phyloP scores from a whole-genome alignment of 2,113 vertebrate genomes.

The Columba janthina region DNA sequence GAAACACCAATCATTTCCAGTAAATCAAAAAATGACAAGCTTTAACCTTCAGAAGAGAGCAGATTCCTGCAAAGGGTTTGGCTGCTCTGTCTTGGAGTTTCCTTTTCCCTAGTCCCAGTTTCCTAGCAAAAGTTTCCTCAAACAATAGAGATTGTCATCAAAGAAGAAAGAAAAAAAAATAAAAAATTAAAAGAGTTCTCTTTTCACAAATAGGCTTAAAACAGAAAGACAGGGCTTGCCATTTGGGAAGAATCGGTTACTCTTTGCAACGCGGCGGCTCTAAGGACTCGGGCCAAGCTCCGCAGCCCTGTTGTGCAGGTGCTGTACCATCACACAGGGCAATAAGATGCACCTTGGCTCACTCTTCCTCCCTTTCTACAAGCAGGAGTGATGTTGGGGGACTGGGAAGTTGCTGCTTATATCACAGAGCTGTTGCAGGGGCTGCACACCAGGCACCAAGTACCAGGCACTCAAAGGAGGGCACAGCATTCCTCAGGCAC shows the following conservation, averaged over 20 bases:
- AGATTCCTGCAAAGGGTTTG: slow-evolving; percentile 63
- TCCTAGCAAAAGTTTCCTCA: slow-evolving; percentile 39
- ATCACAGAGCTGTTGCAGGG: neutral
- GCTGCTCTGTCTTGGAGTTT: slow-evolving; percentile 49
- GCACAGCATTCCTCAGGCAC: neutral
- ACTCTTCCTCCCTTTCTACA: neutral
- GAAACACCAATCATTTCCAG: slow-evolving; percentile 68
- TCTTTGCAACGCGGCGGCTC: neutral
- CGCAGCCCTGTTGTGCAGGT: accelerated
- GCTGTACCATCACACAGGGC: neutral
- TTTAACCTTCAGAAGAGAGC: slow-evolving; percentile 55
- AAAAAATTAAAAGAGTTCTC: neutral
- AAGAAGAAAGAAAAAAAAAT: neutral
- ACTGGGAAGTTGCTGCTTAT: neutral
- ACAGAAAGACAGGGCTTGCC: neutral
- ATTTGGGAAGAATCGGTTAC: neutral
- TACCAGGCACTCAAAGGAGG: neutral
- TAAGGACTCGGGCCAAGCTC: accelerated
- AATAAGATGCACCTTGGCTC: neutral
- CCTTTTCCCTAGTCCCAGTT: slow-evolving; percentile 40
- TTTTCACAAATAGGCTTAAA: neutral
- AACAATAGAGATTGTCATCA: slow-evolving; percentile 52
- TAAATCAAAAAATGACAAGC: slow-evolving; percentile 59
- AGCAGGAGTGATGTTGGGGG: neutral
- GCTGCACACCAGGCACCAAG: neutral